A percentile compares a stretch with the other conserved stretches of the same genome.
Conservation (phyloP, 2,113 vertebrate genomes). For the Pleuronectes platessa region DNA sequence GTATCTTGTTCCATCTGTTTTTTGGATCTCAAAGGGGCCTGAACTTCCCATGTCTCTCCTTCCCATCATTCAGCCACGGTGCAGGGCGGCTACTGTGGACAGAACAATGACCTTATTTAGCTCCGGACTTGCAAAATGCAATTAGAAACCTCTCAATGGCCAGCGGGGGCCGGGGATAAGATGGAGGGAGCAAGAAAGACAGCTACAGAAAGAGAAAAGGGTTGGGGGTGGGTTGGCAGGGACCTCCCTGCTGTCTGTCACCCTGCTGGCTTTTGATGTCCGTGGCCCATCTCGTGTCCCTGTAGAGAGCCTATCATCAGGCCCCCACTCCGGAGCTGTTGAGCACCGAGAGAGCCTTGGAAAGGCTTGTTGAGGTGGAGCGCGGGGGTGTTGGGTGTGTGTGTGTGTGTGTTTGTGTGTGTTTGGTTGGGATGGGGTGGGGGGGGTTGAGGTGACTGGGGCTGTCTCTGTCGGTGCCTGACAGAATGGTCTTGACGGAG, state of each 20-base stretch:
- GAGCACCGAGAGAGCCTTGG: conserved; percentile 67
- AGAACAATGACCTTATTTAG: conserved; percentile 82
- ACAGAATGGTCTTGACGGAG: conserved; percentile 86
- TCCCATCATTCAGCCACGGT: conserved; percentile 21
- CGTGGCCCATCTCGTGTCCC: conserved; percentile 81
- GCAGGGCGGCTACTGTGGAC: conserved; percentile 66
- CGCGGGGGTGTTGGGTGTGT: conserved; percentile 34
- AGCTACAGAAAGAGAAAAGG: conserved; percentile 40
- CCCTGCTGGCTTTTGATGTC: conserved; percentile 86
- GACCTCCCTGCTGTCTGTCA: conserved; percentile 83
- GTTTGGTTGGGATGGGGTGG: conserved; percentile 16
- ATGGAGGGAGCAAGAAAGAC: conserved; percentile 52
- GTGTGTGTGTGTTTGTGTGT: conserved; percentile 1
- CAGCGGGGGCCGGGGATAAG: conserved; percentile 72
- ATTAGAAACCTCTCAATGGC: conserved; percentile 81
- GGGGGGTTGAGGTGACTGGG: conserved; percentile 64
- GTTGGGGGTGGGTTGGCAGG: conserved; percentile 40
- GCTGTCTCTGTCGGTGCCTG: conserved; percentile 71
- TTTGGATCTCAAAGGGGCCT: conserved; percentile 12
- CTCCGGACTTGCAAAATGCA: conserved; percentile 82
- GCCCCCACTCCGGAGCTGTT: conserved; percentile 80
- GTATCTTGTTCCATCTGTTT: conserved; percentile 22
- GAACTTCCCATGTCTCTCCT: conserved; percentile 42
- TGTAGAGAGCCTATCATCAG: conserved; percentile 84
- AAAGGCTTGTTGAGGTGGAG: conserved; percentile 70